A percentile compares a stretch with the other conserved stretches of the same genome.
Conservation (phyloP, 2,797 vertebrate species). For the Anguilla pacifica region DNA sequence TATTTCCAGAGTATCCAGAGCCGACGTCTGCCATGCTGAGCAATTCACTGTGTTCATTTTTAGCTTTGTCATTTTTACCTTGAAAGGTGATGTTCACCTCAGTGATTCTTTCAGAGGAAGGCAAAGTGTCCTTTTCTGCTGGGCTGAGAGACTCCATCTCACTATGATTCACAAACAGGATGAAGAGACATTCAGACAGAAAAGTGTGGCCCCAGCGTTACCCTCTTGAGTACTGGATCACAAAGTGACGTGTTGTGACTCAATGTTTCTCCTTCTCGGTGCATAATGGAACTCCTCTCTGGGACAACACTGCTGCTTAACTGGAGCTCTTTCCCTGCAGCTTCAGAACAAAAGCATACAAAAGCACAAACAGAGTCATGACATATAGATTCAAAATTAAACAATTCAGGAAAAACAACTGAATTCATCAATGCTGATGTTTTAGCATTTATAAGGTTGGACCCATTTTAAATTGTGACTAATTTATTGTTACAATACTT, state of each 20-base stretch:
- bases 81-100: too few species aligned
- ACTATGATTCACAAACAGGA: neutral
- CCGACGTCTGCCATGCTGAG: neutral
- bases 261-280: neutral
- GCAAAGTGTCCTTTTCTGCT: neutral
- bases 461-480: too few species aligned
- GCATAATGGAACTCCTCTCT: neutral
- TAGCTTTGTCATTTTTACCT: neutral
- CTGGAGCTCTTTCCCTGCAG: neutral
- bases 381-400: too few species aligned
- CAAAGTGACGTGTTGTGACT: neutral
- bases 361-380: too few species aligned
- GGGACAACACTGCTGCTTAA: neutral
- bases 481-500: too few species aligned
- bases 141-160: neutral
- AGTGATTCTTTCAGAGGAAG: neutral
- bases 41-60: neutral
- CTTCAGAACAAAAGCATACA: neutral
- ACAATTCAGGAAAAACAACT: too few species aligned
- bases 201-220: neutral
- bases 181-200: neutral
- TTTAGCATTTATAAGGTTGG: too few species aligned
- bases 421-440: too few species aligned
- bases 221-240: neutral
- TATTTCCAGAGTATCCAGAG: neutral